Percentiles rank a stretch among this genome's conserved stretches.
These are phyloP conservation scores for Aurelia aurita DNA, from an alignment of 30 jellyfish, hydroid and myxozoan genomes.

Conservation along the genomic window DNA sequence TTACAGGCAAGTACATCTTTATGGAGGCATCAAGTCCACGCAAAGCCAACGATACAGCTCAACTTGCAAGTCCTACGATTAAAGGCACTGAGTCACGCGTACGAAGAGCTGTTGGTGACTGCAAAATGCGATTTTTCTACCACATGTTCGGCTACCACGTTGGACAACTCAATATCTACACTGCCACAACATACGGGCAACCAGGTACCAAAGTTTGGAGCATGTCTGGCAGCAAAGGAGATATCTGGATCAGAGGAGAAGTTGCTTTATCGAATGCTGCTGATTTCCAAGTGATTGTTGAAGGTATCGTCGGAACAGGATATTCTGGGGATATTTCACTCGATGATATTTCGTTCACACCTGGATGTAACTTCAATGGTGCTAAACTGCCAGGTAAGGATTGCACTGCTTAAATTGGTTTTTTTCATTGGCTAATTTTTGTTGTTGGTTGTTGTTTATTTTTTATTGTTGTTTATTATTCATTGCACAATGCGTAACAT, in stretches of 20 bases:
- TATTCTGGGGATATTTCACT: conserved; percentile 91
- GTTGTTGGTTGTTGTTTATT: too few relatives aligned
- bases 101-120: conserved; percentile 75
- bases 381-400: conserved; percentile 88
- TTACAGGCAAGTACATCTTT: conserved; percentile 87
- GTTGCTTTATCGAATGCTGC: conserved; percentile 64
- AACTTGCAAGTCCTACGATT: conserved; percentile 87
- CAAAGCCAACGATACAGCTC: conserved; percentile 89
- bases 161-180: conserved; percentile 85
- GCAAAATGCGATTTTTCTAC: conserved; percentile 90
- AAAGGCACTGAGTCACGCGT: conserved; percentile 79
- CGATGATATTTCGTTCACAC: conserved; percentile 91
- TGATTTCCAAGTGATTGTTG: conserved; percentile 95
- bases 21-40: conserved; percentile 95
- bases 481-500: too few relatives aligned
- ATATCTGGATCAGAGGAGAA: conserved; percentile 83
- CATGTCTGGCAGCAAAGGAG: conserved; percentile 82
- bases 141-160: conserved; percentile 93
- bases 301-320: conserved; percentile 88
- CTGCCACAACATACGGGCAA: conserved; percentile 92
- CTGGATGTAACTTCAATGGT: conserved; percentile 91
- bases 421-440: too few relatives aligned
- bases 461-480: too few relatives aligned
- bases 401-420: too few relatives aligned
- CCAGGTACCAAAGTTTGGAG: conserved; percentile 78